Percentiles rank a stretch among this genome's conserved stretches.
Conservation (phyloP, 23 tunicate species). For the Trididemnum nubilum region DNA sequence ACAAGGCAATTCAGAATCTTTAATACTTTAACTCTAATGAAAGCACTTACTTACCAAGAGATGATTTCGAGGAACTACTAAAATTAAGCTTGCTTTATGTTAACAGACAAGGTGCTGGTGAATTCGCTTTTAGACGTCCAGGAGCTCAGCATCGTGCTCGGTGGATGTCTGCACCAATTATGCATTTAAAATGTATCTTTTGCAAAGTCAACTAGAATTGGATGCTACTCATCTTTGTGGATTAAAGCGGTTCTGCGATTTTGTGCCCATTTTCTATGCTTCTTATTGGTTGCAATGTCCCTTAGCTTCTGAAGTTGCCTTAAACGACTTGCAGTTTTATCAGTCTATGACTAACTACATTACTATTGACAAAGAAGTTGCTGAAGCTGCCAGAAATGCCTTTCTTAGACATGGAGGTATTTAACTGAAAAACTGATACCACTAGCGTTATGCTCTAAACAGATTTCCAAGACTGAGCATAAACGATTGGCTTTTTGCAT, state of each 20-base stretch:
- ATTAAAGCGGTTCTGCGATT: slow-evolving; percentile 1
- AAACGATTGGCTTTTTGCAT: not conserved
- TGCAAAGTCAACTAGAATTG: slow-evolving; percentile 14
- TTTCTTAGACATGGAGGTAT: slow-evolving; percentile 5
- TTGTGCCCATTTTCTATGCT: slow-evolving; percentile 25
- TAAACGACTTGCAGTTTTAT: not conserved
- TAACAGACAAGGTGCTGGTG: not conserved
- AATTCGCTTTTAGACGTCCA: slow-evolving; percentile 15
- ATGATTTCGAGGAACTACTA: slow-evolving; percentile 19
- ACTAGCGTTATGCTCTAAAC: not conserved
- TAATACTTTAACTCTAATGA: not conserved
- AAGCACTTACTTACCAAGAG: slow-evolving; percentile 13
- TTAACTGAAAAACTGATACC: slow-evolving; percentile 1
- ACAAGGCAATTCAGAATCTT: slow-evolving; percentile 5
- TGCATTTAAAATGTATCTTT: slow-evolving; percentile 9
- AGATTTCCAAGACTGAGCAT: not conserved
- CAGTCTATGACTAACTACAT: not conserved
- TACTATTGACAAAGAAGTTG: slow-evolving; percentile 6
- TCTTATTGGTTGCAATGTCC: slow-evolving; percentile 32
- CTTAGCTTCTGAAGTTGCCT: slow-evolving; percentile 6
- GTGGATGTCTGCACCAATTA: slow-evolving; percentile 24
- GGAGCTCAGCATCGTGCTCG: slow-evolving; percentile 26
- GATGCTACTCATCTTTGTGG: not conserved
- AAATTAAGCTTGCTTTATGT: not conserved
- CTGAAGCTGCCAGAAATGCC: slow-evolving; percentile 1